These are phyloP conservation scores for Dynastes maya DNA, from an alignment of 2,888 invertebrate species.

Conservation along the genomic window DNA sequence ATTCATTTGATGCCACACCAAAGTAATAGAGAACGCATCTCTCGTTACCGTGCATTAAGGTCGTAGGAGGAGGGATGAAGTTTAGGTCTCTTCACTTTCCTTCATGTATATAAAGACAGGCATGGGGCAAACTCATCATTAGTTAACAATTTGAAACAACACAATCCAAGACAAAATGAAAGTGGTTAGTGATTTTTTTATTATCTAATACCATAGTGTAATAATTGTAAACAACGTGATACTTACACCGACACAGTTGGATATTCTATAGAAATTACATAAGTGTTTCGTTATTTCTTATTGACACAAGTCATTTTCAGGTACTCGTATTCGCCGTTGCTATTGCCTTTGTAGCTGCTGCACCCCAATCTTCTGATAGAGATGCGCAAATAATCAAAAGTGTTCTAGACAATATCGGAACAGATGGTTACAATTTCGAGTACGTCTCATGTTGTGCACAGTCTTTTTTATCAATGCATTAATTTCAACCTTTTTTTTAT, in stretches of 20 bases:
- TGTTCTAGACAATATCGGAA: slow-evolving; percentile 75
- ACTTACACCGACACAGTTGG: background rate
- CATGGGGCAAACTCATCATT: slow-evolving; percentile 30
- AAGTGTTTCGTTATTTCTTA: slow-evolving; percentile 1
- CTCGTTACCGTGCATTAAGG: slow-evolving; percentile 10
- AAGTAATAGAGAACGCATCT: slow-evolving; percentile 29
- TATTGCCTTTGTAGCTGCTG: slow-evolving; percentile 31
- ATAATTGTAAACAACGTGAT: slow-evolving; percentile 4
- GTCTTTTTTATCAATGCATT: slow-evolving; percentile 29
- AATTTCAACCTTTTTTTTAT: slow-evolving; percentile 46
- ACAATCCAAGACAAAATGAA: slow-evolving; percentile 54
- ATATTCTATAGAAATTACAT: slow-evolving; percentile 25
- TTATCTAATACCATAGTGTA: slow-evolving; percentile 25
- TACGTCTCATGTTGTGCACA: slow-evolving; percentile 50
- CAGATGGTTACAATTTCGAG: slow-evolving; percentile 65
- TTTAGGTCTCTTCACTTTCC: slow-evolving; percentile 38
- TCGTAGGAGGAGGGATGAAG: slow-evolving; percentile 38
- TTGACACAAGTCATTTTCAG: slow-evolving; percentile 49
- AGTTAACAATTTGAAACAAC: slow-evolving; percentile 31
- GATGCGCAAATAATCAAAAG: slow-evolving; percentile 76
- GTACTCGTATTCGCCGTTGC: slow-evolving; percentile 57
- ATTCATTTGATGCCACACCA: slow-evolving; percentile 12
- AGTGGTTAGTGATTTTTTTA: slow-evolving; percentile 50
- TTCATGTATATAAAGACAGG: slow-evolving; percentile 39
- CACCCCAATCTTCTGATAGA: slow-evolving; percentile 59